Evolutionary conservation across 2,113 vertebrate species (phyloP).

Genomic region (Orientallactaga bullata): DNA sequence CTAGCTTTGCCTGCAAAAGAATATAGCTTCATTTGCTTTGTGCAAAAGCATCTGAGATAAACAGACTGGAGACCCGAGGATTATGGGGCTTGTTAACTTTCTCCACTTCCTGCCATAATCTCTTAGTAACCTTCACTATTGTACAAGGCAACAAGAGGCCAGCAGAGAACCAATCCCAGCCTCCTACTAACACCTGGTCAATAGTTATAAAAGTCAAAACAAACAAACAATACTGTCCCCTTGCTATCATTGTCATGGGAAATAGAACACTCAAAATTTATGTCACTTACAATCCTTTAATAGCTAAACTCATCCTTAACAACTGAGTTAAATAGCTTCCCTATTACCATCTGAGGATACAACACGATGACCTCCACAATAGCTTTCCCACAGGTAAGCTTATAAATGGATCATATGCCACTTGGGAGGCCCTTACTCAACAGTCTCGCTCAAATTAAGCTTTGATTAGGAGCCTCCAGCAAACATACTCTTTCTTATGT

Average conservation of each 20-base stretch:
- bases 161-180: not conserved
- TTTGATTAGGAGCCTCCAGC: not conserved
- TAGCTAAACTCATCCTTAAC: constrained; percentile 26
- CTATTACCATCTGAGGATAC: constrained; percentile 9
- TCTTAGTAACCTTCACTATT: not conserved
- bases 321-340: constrained; percentile 22
- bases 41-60: constrained; percentile 26
- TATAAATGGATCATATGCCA: not conserved
- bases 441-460: not conserved
- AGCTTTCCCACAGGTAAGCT: constrained; percentile 6
- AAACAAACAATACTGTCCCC: not conserved
- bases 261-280: constrained; percentile 2
- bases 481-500: not conserved
- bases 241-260: not conserved
- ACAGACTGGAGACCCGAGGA: not conserved
- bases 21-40: constrained; percentile 28
- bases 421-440: not conserved
- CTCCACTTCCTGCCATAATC: not conserved
- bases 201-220: not conserved
- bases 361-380: not conserved
- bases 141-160: not conserved
- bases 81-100: constrained; percentile 11
- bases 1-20: constrained; percentile 25
- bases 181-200: not conserved
- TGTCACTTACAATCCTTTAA: constrained; percentile 40